Percentiles rank a stretch among this genome's conserved stretches.
phyloP scores from a whole-genome alignment of 2,113 vertebrate genomes.

The Excalfactoria chinensis region DNA sequence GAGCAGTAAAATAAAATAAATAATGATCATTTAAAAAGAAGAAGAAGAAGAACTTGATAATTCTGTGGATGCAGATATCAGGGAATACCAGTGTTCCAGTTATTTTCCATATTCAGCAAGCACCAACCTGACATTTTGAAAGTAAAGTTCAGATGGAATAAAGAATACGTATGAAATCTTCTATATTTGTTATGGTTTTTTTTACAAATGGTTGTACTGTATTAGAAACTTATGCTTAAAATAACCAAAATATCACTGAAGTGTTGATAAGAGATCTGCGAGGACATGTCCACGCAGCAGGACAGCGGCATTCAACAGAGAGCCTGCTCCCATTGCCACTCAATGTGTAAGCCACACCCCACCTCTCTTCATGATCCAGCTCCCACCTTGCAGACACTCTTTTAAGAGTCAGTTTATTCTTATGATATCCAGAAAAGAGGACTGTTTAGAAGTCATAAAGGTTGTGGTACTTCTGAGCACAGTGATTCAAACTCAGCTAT shows the following conservation, averaged over 20 bases:
- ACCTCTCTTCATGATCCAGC: rapidly evolving
- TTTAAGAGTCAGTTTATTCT: background rate
- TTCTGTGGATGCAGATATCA: background rate
- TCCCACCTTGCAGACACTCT: background rate
- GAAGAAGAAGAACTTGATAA: background rate
- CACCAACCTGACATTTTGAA: background rate
- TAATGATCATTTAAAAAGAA: background rate
- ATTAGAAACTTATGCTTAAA: background rate
- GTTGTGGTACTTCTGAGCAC: background rate
- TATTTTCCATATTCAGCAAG: background rate
- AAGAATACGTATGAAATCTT: background rate
- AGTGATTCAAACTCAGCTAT: background rate
- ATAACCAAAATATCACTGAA: background rate
- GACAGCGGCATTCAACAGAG: background rate
- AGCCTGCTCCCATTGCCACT: rapidly evolving
- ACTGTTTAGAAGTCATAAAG: background rate
- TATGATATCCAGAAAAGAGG: background rate
- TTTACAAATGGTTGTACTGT: background rate
- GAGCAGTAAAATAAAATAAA: background rate
- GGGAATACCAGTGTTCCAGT: background rate
- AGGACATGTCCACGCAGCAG: background rate
- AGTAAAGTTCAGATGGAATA: background rate
- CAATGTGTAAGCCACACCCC: background rate
- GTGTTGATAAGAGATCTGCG: background rate
- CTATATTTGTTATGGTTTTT: background rate